A percentile compares a stretch with the other conserved stretches of the same genome.
Evolutionary conservation across 2,113 vertebrate genomes (phyloP).

Genomic region (Nothocercus julius): DNA sequence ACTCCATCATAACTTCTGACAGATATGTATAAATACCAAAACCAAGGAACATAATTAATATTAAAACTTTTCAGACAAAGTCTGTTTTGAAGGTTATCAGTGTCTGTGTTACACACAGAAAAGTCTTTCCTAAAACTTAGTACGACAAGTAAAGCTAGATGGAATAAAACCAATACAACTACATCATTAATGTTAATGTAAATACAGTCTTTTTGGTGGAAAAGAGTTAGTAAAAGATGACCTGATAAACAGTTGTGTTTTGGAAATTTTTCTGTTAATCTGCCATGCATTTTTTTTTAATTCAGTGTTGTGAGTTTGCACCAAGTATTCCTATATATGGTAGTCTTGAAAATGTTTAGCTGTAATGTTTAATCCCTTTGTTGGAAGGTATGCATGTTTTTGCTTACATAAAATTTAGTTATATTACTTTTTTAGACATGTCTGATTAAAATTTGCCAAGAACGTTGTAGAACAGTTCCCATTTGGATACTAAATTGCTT

Average conservation of each 20-base stretch:
- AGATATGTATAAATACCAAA: neutral
- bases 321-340: neutral
- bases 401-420: constrained; percentile 56
- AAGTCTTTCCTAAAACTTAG: neutral
- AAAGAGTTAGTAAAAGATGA: neutral
- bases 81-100: neutral
- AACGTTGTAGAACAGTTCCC: too few species aligned
- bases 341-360: constrained; percentile 29
- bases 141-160: neutral
- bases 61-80: neutral
- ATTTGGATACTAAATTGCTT: too few species aligned
- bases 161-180: constrained; percentile 1
- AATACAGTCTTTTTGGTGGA: neutral
- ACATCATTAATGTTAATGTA: neutral
- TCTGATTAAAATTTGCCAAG: too few species aligned
- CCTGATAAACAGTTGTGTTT: neutral
- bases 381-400: constrained; percentile 60
- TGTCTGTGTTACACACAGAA: neutral
- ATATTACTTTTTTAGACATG: constrained; percentile 23
- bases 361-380: constrained; percentile 40
- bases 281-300: neutral
- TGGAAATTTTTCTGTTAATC: constrained; percentile 28
- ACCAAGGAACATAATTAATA: neutral
- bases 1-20: neutral
- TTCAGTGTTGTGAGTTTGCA: neutral